These are phyloP conservation scores for Antechinus flavipes DNA, from an alignment of 2,113 vertebrate genomes.

Conservation along the genomic window DNA sequence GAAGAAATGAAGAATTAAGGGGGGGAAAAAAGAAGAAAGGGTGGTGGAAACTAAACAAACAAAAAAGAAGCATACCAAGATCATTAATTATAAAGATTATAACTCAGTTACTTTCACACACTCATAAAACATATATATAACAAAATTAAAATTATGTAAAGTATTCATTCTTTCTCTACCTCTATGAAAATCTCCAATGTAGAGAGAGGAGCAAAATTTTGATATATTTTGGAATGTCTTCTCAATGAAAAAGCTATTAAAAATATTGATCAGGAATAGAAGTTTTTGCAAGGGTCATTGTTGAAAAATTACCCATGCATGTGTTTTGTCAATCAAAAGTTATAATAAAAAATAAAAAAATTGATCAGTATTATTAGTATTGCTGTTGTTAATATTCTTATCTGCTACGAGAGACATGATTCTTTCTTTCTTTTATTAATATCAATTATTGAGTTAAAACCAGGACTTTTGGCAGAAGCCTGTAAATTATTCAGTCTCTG, in stretches of 20 bases:
- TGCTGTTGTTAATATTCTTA: background rate
- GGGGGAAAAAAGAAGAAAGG: background rate
- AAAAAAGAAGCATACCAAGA: background rate
- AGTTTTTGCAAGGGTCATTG: too few species aligned
- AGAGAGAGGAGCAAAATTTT: background rate
- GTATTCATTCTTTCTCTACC: background rate
- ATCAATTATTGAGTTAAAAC: too few species aligned
- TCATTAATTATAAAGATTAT: background rate
- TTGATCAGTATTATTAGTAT: background rate
- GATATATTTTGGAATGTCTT: background rate
- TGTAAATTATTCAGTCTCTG: too few species aligned
- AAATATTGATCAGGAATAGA: background rate
- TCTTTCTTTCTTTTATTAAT: too few species aligned
- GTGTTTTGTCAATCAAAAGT: too few species aligned
- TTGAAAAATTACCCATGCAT: too few species aligned
- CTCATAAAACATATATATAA: background rate
- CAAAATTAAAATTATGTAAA: background rate
- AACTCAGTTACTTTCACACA: fast-evolving
- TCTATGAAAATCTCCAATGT: background rate
- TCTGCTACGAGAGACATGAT: background rate
- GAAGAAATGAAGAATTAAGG: background rate
- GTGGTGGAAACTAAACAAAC: background rate
- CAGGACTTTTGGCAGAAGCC: too few species aligned
- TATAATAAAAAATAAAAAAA: background rate
- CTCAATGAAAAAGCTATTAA: background rate